Conservation (phyloP, 2,113 vertebrate species). For the Hypocryptadius cinnamomeus region DNA sequence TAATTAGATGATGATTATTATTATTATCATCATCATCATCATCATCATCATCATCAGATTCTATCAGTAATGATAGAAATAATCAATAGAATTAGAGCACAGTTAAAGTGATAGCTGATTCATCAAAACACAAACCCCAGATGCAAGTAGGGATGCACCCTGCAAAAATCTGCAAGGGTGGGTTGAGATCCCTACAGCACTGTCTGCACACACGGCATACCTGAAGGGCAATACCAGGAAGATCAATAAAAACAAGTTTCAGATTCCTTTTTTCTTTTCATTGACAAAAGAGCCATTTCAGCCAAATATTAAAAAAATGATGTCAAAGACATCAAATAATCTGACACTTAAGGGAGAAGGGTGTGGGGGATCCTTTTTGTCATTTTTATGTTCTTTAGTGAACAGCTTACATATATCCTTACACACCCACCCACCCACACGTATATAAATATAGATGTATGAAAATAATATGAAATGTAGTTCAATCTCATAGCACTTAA, state of each 20-base stretch:
- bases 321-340: slow-evolving; percentile 3
- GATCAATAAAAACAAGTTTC: neutral
- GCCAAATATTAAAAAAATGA: neutral
- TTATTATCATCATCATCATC: no score
- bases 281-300: neutral
- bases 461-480: neutral
- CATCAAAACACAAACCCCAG: neutral
- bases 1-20: no score
- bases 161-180: neutral
- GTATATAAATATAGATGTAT: slow-evolving; percentile 14
- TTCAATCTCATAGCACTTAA: slow-evolving; percentile 47
- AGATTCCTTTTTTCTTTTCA: neutral
- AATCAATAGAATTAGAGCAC: neutral
- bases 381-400: neutral
- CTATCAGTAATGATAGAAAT: neutral
- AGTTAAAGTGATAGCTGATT: neutral
- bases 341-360: neutral
- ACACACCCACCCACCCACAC: neutral
- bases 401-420: slow-evolving; percentile 27
- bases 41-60: neutral
- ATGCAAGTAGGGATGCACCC: neutral
- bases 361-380: neutral
- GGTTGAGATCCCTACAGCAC: neutral
- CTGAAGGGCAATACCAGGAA: neutral
- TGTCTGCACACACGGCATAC: neutral